phyloP scores from a whole-genome alignment of 2,113 vertebrate genomes.

The Parus major region DNA sequence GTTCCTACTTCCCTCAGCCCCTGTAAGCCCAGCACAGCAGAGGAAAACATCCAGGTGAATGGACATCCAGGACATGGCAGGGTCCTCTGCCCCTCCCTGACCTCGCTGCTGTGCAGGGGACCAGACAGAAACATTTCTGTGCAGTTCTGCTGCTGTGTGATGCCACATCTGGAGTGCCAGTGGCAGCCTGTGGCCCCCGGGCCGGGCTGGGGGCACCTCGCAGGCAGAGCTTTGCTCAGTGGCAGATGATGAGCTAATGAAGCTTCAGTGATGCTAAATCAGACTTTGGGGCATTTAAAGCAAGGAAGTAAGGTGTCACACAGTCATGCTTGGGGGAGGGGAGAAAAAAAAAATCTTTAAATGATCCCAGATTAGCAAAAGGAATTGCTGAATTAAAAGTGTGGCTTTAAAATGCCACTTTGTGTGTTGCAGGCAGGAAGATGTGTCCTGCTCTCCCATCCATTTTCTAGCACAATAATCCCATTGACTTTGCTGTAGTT shows the following conservation, averaged over 20 bases:
- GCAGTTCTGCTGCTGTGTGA: not conserved
- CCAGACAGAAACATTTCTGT: not conserved
- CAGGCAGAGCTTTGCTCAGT: not conserved
- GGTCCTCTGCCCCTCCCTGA: not conserved
- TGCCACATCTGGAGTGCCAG: not conserved
- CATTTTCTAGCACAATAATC: not conserved
- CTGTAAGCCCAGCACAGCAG: not conserved
- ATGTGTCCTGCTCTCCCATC: not conserved
- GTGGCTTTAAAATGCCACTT: not conserved
- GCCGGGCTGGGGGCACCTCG: not conserved
- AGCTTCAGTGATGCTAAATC: not conserved
- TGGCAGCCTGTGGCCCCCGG: accelerated
- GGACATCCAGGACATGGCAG: not conserved
- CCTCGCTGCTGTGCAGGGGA: not conserved
- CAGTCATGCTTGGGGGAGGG: not conserved
- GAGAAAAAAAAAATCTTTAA: not conserved
- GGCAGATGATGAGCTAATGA: not conserved
- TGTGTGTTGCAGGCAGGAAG: not conserved
- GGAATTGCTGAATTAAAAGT: not conserved
- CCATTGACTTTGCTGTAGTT: not conserved
- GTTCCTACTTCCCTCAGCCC: not conserved
- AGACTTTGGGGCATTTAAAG: not conserved
- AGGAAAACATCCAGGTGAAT: not conserved
- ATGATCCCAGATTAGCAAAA: not conserved
- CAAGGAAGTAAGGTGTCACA: not conserved